A percentile compares a stretch with the other conserved stretches of the same genome.
phyloP scores from a whole-genome alignment of 2,888 invertebrate species.

The Callosobruchus maculatus region DNA sequence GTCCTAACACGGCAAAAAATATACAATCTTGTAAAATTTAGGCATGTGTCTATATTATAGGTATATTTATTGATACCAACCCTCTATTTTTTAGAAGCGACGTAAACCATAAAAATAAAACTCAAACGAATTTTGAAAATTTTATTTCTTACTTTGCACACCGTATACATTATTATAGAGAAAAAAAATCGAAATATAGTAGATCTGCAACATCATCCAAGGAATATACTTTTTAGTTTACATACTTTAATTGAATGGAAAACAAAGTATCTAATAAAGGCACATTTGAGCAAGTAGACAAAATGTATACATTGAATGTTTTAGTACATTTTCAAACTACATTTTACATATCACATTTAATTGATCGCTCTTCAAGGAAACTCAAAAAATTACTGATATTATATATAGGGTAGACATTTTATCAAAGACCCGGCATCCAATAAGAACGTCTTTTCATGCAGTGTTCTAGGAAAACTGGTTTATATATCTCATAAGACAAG shows the following conservation, averaged over 20 bases:
- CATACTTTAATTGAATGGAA: slow-evolving; percentile 10
- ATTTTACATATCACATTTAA: slow-evolving; percentile 40
- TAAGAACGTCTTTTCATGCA: no score
- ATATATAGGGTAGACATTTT: neutral
- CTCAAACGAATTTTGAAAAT: slow-evolving; percentile 28
- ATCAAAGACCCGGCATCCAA: neutral
- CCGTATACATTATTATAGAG: slow-evolving; percentile 25
- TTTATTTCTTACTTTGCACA: slow-evolving; percentile 30
- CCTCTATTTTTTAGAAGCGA: slow-evolving; percentile 33
- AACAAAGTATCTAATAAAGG: slow-evolving; percentile 39
- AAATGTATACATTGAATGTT: slow-evolving; percentile 38
- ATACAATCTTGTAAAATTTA: no score
- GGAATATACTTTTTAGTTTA: slow-evolving; percentile 10
- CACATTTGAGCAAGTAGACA: slow-evolving; percentile 48
- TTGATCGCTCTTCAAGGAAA: slow-evolving; percentile 24
- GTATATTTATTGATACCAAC: slow-evolving; percentile 38
- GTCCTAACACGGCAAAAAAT: no score
- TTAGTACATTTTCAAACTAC: slow-evolving; percentile 28
- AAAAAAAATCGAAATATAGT: slow-evolving; percentile 23
- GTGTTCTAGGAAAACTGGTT: no score
- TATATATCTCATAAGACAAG: no score
- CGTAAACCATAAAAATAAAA: slow-evolving; percentile 24
- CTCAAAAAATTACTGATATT: neutral
- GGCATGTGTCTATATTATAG: neutral
- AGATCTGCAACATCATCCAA: slow-evolving; percentile 25